Evolutionary conservation across 2,797 vertebrate genomes (phyloP).

Genomic region (Pseudomugil gertrudae): DNA sequence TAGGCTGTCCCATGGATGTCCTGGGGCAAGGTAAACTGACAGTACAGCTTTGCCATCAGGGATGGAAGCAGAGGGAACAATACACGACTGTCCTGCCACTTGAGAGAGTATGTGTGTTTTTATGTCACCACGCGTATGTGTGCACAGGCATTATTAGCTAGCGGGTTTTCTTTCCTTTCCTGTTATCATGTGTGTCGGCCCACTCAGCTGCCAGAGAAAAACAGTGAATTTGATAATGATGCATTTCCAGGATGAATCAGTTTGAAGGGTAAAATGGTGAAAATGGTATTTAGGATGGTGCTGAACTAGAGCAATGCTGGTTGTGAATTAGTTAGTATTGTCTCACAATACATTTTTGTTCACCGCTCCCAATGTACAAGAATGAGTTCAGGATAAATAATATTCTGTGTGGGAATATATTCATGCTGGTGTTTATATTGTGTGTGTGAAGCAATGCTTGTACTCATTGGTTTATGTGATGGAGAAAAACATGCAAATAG

Average conservation of each 20-base stretch:
- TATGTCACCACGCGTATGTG: constrained; percentile 31
- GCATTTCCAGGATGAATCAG: constrained; percentile 31
- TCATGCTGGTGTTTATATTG: neutral
- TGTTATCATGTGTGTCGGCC: constrained; percentile 9
- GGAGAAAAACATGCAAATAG: constrained; percentile 16
- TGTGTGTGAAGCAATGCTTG: constrained; percentile 17
- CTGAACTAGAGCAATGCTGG: constrained; percentile 21
- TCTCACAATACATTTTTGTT: constrained; percentile 6
- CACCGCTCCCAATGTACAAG: constrained; percentile 2
- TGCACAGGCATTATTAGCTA: neutral
- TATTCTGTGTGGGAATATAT: neutral
- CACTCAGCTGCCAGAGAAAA: constrained; percentile 36
- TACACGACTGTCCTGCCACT: constrained; percentile 52
- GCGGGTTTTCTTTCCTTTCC: neutral
- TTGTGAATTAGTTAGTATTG: constrained; percentile 36
- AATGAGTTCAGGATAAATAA: constrained; percentile 12
- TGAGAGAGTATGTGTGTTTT: constrained; percentile 63
- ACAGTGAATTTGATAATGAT: constrained; percentile 41
- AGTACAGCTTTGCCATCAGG: constrained; percentile 76
- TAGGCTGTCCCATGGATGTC: constrained; percentile 84
- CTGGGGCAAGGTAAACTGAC: constrained; percentile 85
- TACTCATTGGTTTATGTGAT: constrained; percentile 5
- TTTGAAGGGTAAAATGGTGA: constrained; percentile 27
- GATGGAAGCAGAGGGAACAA: constrained; percentile 75
- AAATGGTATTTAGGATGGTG: constrained; percentile 24